Percentiles rank a stretch among this genome's conserved stretches.
These are phyloP conservation scores for Callinectes sapidus DNA, from an alignment of 2,888 invertebrate genomes.

Conservation along the genomic window DNA sequence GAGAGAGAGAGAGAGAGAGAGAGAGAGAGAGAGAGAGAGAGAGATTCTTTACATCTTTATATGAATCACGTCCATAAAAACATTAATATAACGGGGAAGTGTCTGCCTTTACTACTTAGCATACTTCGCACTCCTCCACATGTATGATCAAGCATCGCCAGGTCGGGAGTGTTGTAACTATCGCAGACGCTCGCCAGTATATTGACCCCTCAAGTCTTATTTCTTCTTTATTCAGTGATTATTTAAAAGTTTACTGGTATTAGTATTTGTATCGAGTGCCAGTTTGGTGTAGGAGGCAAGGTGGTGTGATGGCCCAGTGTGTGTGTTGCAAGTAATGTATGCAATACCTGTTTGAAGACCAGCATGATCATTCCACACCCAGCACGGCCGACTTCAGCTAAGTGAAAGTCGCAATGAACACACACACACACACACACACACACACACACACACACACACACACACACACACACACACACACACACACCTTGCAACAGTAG, in stretches of 20 bases:
- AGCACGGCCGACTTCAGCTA: not conserved
- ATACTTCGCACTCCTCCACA: not conserved
- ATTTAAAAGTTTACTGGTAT: not conserved
- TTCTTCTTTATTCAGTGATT: not conserved
- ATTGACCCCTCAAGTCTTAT: not conserved
- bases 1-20: slow-evolving; percentile 1
- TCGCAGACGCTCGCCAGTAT: not conserved
- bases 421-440: not conserved
- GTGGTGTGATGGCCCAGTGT: not conserved
- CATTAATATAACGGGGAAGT: not conserved
- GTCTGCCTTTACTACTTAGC: not conserved
- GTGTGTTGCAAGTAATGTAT: not conserved
- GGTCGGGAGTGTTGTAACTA: not conserved
- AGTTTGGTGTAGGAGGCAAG: not conserved
- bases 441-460: too few species aligned
- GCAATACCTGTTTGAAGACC: not conserved
- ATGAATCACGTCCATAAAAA: not conserved
- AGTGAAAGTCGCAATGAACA: not conserved
- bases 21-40: slow-evolving; percentile 1
- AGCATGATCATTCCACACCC: not conserved
- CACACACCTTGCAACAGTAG: not conserved
- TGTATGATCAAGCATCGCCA: not conserved
- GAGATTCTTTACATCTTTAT: not conserved
- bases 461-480: not conserved
- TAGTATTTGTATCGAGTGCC: too few species aligned